Evolutionary conservation across 2,113 vertebrate genomes (phyloP).

Genomic region (Prinia subflava): DNA sequence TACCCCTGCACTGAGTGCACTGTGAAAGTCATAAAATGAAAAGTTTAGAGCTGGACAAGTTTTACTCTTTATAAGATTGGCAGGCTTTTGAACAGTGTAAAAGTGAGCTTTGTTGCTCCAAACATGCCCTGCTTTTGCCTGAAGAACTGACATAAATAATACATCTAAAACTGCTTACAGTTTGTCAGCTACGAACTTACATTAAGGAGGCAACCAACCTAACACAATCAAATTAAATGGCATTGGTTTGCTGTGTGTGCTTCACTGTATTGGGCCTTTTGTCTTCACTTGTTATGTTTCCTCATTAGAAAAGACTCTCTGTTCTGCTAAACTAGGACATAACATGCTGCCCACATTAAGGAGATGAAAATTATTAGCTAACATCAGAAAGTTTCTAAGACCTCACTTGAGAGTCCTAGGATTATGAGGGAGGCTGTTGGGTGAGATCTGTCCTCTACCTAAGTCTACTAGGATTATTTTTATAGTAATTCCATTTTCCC

Average conservation of each 20-base stretch:
- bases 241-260: neutral
- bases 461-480: neutral
- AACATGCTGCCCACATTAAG: neutral
- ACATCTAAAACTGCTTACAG: neutral
- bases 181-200: neutral
- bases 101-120: neutral
- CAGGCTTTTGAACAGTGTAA: neutral
- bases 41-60: neutral
- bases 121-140: conserved; percentile 14
- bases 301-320: neutral
- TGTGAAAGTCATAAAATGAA: neutral
- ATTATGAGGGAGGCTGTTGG: neutral
- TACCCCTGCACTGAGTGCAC: neutral
- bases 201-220: neutral
- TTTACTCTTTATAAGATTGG: neutral
- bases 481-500: neutral
- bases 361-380: neutral
- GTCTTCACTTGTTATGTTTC: neutral
- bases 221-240: neutral
- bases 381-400: neutral
- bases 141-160: conserved; percentile 28
- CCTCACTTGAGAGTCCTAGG: neutral
- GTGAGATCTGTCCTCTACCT: neutral
- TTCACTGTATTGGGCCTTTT: conserved; percentile 4
- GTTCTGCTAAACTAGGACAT: neutral